phyloP scores from a whole-genome alignment of 2,797 vertebrate species.

The Lacerta bilineata region DNA sequence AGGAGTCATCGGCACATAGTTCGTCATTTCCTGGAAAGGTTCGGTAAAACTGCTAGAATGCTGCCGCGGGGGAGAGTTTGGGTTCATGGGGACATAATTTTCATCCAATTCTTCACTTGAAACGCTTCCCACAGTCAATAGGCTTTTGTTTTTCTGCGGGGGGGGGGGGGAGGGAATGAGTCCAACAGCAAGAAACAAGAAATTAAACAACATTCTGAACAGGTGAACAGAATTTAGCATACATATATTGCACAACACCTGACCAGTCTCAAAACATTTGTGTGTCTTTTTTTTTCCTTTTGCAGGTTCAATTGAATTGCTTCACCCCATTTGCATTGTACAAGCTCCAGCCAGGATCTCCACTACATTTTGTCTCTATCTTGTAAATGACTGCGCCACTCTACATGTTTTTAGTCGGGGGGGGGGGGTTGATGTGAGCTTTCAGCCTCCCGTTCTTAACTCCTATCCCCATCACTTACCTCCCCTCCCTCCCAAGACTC shows the following conservation, averaged over 20 bases:
- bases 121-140: constrained; percentile 90
- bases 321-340: too few species aligned
- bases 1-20: constrained; percentile 99
- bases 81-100: constrained; percentile 99
- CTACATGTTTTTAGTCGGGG: neutral
- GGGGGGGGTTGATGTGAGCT: neutral
- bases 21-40: constrained; percentile 90
- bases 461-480: neutral
- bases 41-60: constrained; percentile 93
- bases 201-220: constrained; percentile 9
- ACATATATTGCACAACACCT: neutral
- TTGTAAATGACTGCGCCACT: neutral
- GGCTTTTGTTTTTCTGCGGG: constrained; percentile 93
- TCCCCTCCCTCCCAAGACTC: neutral
- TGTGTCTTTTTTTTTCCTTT: neutral
- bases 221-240: neutral
- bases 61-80: constrained; percentile 94
- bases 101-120: constrained; percentile 96
- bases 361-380: neutral
- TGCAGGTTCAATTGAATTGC: neutral
- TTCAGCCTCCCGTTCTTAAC: neutral
- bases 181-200: constrained; percentile 73
- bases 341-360: neutral
- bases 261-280: neutral
- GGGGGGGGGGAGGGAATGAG: neutral